These are phyloP conservation scores for Colius striatus DNA, from an alignment of 2,113 vertebrate species.

Conservation along the genomic window DNA sequence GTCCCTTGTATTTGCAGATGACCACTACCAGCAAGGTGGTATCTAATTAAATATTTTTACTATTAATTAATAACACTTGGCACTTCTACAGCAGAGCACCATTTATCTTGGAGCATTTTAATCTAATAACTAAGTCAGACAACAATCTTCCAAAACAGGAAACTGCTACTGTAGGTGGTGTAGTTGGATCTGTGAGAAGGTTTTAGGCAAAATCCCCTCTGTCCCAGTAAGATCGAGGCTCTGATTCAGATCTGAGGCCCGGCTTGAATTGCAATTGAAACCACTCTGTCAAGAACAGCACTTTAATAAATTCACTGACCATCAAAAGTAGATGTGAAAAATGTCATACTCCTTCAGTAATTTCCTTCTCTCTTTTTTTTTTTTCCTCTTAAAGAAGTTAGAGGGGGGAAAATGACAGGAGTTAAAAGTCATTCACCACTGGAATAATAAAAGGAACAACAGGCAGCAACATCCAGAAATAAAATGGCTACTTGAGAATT, in stretches of 20 bases:
- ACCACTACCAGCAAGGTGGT: neutral
- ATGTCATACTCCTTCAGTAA: slow-evolving; percentile 39
- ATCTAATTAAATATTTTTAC: slow-evolving; percentile 14
- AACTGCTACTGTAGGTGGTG: neutral
- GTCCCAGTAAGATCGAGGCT: neutral
- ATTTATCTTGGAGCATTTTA: neutral
- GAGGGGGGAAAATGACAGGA: slow-evolving; percentile 1
- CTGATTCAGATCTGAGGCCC: slow-evolving; percentile 4
- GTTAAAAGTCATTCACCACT: neutral
- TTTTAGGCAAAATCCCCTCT: neutral
- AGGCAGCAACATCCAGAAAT: slow-evolving; percentile 27
- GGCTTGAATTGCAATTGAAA: slow-evolving; percentile 36
- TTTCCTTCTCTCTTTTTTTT: neutral
- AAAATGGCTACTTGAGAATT: slow-evolving; percentile 22
- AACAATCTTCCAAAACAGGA: neutral
- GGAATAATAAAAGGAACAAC: slow-evolving; percentile 35
- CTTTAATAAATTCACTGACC: slow-evolving; percentile 48
- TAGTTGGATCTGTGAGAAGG: neutral
- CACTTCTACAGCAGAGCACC: neutral
- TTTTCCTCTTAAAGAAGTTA: neutral
- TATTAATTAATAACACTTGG: slow-evolving; percentile 16
- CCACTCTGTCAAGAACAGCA: slow-evolving; percentile 35
- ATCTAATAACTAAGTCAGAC: neutral
- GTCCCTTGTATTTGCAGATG: neutral
- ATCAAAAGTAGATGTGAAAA: slow-evolving; percentile 51